phyloP scores from a whole-genome alignment of 2,888 invertebrate genomes.

The Heliconius cydno region DNA sequence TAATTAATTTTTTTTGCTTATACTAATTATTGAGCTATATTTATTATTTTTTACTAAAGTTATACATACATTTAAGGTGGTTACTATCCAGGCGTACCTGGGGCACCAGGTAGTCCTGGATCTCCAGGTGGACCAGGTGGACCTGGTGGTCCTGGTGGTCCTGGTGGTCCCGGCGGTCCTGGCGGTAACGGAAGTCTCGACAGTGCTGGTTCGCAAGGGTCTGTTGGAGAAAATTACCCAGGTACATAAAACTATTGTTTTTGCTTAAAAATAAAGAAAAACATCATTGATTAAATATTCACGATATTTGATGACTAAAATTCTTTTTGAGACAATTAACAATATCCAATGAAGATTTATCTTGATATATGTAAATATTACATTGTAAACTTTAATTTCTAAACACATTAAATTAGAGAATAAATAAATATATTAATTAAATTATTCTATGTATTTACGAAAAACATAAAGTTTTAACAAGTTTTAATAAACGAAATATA shows the following conservation, averaged over 20 bases:
- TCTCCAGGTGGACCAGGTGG: neutral
- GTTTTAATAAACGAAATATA: too few relatives aligned
- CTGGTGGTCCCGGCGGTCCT: constrained; percentile 41
- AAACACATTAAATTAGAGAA: too few relatives aligned
- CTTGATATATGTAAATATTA: too few relatives aligned
- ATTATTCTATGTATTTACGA: too few relatives aligned
- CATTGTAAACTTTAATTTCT: too few relatives aligned
- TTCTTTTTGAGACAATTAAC: too few relatives aligned
- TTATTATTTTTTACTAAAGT: neutral
- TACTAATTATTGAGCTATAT: neutral
- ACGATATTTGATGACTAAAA: too few relatives aligned
- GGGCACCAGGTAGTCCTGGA: constrained; percentile 27
- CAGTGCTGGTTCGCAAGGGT: neutral
- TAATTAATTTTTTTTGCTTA: neutral
- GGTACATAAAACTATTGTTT: neutral
- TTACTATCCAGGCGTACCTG: constrained; percentile 22
- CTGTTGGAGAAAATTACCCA: constrained; percentile 8
- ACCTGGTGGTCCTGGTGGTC: constrained; percentile 60
- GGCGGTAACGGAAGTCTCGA: neutral
- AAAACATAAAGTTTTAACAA: too few relatives aligned
- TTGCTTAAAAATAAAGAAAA: too few relatives aligned
- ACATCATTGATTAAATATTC: too few relatives aligned
- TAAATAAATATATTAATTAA: too few relatives aligned
- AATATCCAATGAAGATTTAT: too few relatives aligned
- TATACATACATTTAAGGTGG: neutral